Evolutionary conservation across 2,797 vertebrate species (phyloP), one percentile per base, ranked within the genome.

Genomic region (Hapalemur alaotrensis): DNA sequence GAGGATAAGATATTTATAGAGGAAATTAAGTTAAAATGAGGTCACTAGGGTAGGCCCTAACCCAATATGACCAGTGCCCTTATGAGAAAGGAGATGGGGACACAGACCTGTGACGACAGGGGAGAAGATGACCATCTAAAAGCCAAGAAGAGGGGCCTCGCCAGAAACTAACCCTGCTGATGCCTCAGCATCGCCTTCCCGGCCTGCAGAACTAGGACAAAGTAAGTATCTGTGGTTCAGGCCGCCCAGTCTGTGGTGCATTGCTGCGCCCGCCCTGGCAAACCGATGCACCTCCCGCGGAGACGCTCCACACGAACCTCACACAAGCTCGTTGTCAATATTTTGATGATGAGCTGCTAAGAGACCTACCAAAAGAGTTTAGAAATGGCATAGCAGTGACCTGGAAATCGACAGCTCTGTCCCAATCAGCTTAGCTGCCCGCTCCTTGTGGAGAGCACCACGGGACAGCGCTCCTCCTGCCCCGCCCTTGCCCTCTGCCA

Each of bases 381-480:
- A 14, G 32, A 87, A 78, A 65, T 12, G 8, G 32, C 30, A 41
- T 8, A 14, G 9, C 30, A 57, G 43, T 72, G 46, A 59, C 38
- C 41, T 73, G 23, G 20, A 80, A 41, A 73, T 22, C 2, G n/a
- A 46, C 12, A 30, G 5, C 12, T 28, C 48, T 73, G 3, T n/a
- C 46, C 35, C 54, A 15, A 2, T 78, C n/a, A 14, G 15, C 35
- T 38, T 32, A 70, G 54, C 30, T 63, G 41, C 17, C 6, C 6
- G 4, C 43, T 82, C 4, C 4, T 38, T 5, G 0, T 7, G 23
- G 0, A 54, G 1, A 50, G 14, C 14, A n/a, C 13, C n/a, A 0
- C 8, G 0, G 3, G n/a, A 28, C 38, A 52, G 20, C 1, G 14
- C 35, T 23, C 32, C 69, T 30, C 20, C 41, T 28, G 17, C 0